Conservation (phyloP, 23 tunicate genomes). For the Aplidium turbinatum region DNA sequence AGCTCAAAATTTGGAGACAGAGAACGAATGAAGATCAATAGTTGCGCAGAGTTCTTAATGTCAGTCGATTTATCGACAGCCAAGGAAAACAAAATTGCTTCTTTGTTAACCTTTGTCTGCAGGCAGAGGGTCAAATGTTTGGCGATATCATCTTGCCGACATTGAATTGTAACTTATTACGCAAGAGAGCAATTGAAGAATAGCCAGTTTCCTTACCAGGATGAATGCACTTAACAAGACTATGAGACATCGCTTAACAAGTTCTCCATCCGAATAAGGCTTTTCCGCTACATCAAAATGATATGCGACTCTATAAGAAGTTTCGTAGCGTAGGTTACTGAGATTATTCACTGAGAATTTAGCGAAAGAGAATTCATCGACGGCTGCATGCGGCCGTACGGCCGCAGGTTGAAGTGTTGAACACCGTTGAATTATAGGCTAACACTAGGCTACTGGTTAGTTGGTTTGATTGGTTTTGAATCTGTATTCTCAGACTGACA, state of each 20-base stretch:
- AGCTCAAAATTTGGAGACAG: too few relatives aligned
- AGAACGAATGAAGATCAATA: too few relatives aligned
- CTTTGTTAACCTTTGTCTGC: conserved; percentile 31
- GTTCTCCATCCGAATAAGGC: too few relatives aligned
- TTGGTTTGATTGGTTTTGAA: too few relatives aligned
- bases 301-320: conserved; percentile 44
- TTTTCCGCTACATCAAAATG: conserved; percentile 52
- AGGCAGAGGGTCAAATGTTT: conserved; percentile 20
- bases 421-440: too few relatives aligned
- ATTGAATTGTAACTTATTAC: conserved; percentile 41
- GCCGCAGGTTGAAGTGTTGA: too few relatives aligned
- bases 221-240: conserved; percentile 46
- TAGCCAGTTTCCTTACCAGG: conserved; percentile 42
- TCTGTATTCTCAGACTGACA: too few relatives aligned
- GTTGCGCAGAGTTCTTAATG: conserved; percentile 45
- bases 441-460: too few relatives aligned
- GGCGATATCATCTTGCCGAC: conserved; percentile 36
- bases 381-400: too few relatives aligned
- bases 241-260: conserved; percentile 31
- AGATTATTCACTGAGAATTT: too few relatives aligned
- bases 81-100: conserved; percentile 34
- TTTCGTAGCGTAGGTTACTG: conserved; percentile 32
- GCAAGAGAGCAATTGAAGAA: conserved; percentile 26
- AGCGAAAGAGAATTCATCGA: too few relatives aligned
- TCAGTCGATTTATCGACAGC: conserved; percentile 37